Evolutionary conservation across 2,888 invertebrate genomes (phyloP), one percentile per base, ranked within the genome.

Genomic region (Campaea margaritaria): DNA sequence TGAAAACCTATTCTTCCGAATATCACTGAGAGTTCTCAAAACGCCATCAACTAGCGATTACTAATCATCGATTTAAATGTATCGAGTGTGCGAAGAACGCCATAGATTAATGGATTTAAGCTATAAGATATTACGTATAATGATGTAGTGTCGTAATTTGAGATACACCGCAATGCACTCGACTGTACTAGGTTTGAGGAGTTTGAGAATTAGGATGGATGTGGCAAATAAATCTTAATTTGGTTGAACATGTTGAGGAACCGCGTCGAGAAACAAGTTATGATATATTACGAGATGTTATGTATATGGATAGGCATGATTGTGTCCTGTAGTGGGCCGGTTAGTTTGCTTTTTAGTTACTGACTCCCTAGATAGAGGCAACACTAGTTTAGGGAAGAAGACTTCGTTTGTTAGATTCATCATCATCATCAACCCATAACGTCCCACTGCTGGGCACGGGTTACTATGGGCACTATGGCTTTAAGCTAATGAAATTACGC

Each of bases 81-180:
- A 34, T 9, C 11, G 8, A 34, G 34, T 34, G 11, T 34, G 34
- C 34, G 34, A 34, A 34, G 11, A n/a, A 5, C 31, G 2, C 8
- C 8, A 31, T 31, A 31, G 9, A 1, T 7, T 31, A 9, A 31
- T 31, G n/a, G 12, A 21, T 14, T 43, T 36, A 46, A 43, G 16
- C 31, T 49, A 63, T 71, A 70, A 73, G 67, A 36, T 12, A 70
- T 70, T n/a, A n/a, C n/a, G 65, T 69, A 72, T 66, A 75, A 75
- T 71, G 69, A 68, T 67, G 62, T 70, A 68, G 72, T 58, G 54
- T 58, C 61, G 65, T 78, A 72, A 75, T 76, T 70, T 68, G 65
- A 75, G 71, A 68, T 73, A 79, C 74, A 79, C 73, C 70, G 67
- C 70, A 78, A 74, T 80, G 79, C 78, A 79, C 79, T 79, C 68